A percentile compares a stretch with the other conserved stretches of the same genome.
Evolutionary conservation across 2,797 vertebrate genomes (phyloP).

Genomic region (Gobio occitaniae): DNA sequence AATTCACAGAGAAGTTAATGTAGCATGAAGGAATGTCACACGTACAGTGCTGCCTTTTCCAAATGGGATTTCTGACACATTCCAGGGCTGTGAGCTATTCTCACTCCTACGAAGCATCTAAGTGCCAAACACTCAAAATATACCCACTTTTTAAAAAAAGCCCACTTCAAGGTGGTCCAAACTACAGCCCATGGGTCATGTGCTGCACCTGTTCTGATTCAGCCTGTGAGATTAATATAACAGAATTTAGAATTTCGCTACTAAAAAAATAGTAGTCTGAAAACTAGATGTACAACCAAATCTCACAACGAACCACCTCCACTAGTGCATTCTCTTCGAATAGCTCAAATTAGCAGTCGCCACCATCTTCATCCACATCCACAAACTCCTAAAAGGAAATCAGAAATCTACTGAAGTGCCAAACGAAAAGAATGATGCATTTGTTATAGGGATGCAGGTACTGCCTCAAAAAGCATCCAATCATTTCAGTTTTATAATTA

Average conservation of each 20-base stretch:
- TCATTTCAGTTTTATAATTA: too few species aligned
- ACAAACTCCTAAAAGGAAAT: background rate
- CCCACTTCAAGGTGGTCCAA: background rate
- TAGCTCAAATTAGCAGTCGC: background rate
- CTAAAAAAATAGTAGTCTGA: background rate
- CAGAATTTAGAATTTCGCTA: background rate
- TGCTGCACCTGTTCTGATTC: conserved; percentile 16
- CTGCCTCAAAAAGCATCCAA: too few species aligned
- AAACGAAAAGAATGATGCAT: background rate
- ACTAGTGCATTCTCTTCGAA: background rate
- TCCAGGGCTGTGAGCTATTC: conserved; percentile 64
- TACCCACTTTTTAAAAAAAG: background rate
- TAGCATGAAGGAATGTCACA: conserved; percentile 87
- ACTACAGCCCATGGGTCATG: background rate
- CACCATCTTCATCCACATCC: background rate
- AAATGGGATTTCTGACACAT: conserved; percentile 75
- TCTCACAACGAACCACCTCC: background rate
- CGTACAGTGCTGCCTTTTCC: conserved; percentile 78
- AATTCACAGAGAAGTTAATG: conserved; percentile 83
- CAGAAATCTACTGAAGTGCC: background rate
- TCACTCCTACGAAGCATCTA: conserved; percentile 51
- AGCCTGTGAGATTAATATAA: background rate
- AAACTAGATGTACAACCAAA: background rate
- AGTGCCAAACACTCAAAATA: conserved; percentile 26
- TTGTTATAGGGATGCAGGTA: background rate